Conservation (phyloP, 2,797 vertebrate genomes). For the Squalus acanthias region DNA sequence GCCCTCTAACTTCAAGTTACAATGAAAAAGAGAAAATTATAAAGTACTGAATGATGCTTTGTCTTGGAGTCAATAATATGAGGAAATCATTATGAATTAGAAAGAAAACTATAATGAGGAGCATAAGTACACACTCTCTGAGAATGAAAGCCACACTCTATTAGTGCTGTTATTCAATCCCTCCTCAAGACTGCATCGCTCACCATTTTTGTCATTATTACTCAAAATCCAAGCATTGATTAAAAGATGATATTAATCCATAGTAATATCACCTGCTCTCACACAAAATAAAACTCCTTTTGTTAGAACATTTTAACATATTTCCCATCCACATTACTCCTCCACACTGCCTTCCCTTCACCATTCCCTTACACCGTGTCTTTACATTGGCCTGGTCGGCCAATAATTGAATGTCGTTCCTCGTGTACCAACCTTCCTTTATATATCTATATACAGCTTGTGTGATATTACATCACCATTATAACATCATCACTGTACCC, state of each 20-base stretch:
- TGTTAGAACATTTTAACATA: neutral
- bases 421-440: neutral
- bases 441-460: neutral
- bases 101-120: neutral
- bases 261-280: neutral
- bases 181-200: neutral
- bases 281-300: neutral
- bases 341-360: neutral
- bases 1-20: neutral
- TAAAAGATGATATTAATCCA: neutral
- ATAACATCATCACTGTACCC: neutral
- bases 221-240: neutral
- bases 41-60: neutral
- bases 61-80: neutral
- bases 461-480: constrained; percentile 6
- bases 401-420: neutral
- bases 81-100: neutral
- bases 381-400: neutral
- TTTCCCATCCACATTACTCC: neutral
- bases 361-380: neutral
- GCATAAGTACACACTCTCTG: neutral
- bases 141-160: neutral
- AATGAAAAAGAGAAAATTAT: neutral
- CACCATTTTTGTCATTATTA: neutral
- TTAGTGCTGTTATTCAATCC: neutral